Percentiles rank a stretch among this genome's conserved stretches.
These are phyloP conservation scores for Characodon lateralis DNA, from an alignment of 2,797 vertebrate species.

Conservation along the genomic window DNA sequence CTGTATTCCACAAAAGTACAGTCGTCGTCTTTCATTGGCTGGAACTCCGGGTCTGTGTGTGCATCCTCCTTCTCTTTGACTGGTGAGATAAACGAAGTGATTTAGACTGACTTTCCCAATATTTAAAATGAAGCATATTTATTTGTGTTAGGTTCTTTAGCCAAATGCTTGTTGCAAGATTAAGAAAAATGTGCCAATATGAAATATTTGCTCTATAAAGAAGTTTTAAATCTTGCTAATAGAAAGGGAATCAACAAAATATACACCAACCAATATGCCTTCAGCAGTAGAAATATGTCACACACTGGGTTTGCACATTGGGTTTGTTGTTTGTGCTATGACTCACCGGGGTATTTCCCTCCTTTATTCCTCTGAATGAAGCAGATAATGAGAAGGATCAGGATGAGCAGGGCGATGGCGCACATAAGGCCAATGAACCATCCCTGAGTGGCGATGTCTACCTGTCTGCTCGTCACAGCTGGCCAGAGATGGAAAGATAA, in stretches of 20 bases:
- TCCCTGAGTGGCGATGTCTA: conserved; percentile 97
- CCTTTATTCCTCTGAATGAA: conserved; percentile 99
- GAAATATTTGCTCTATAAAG: neutral
- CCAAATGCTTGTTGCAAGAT: neutral
- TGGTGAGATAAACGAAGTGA: conserved; percentile 59
- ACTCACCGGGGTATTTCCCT: conserved; percentile 97
- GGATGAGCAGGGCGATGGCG: conserved; percentile 95
- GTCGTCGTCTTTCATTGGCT: conserved; percentile 99
- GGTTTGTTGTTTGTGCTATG: neutral
- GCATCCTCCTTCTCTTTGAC: conserved; percentile 99
- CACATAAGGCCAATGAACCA: conserved; percentile 99
- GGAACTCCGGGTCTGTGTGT: conserved; percentile 96
- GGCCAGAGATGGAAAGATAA: conserved; percentile 46
- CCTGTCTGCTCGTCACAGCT: conserved; percentile 96
- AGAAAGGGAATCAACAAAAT: neutral
- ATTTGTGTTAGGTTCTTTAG: neutral
- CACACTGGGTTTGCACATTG: no score
- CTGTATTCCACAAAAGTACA: conserved; percentile 99
- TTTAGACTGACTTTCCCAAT: neutral
- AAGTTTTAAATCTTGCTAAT: neutral
- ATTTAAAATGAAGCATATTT: neutral
- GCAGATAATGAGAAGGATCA: conserved; percentile 97
- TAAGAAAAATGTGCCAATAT: neutral
- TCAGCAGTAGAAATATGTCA: neutral
- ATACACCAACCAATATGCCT: neutral